Percentiles rank a stretch among this genome's conserved stretches.
These are phyloP conservation scores for Thalassarche chlororhynchos DNA, from an alignment of 2,113 vertebrate species.

Conservation along the genomic window DNA sequence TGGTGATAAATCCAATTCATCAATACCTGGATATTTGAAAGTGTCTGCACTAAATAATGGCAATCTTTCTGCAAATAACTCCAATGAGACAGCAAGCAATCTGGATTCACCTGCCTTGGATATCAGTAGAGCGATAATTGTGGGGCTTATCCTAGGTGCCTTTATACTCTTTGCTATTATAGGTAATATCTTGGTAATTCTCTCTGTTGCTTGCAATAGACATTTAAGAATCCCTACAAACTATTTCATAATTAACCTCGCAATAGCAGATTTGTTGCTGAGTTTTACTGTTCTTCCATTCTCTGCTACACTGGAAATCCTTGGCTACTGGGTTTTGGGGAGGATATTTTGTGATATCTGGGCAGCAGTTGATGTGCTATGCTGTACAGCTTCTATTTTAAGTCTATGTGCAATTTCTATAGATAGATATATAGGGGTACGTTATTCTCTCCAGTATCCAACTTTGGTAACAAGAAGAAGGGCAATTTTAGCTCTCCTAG, in stretches of 20 bases:
- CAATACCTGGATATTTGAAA: constrained; percentile 64
- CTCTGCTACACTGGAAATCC: constrained; percentile 90
- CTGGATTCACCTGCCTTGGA: constrained; percentile 76
- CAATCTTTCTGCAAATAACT: constrained; percentile 69
- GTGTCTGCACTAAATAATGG: constrained; percentile 60
- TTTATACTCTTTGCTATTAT: constrained; percentile 95
- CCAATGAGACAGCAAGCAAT: constrained; percentile 76
- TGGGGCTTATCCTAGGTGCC: constrained; percentile 91
- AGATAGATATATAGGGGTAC: constrained; percentile 94
- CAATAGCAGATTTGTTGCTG: constrained; percentile 94
- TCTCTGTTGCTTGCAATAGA: constrained; percentile 94
- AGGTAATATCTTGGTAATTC: constrained; percentile 95
- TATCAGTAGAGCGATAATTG: constrained; percentile 83
- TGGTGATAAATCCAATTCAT: constrained; percentile 64
- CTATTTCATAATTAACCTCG: constrained; percentile 96
- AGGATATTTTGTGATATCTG: constrained; percentile 96
- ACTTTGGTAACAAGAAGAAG: constrained; percentile 90
- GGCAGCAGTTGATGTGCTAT: constrained; percentile 96
- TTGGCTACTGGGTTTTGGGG: constrained; percentile 92
- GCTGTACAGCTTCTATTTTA: constrained; percentile 96
- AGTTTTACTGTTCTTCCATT: constrained; percentile 94
- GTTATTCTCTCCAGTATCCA: constrained; percentile 92
- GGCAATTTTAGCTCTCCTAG: constrained; percentile 89
- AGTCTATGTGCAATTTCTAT: constrained; percentile 97
- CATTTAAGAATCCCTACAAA: constrained; percentile 96